Conservation (phyloP, 2,888 invertebrate genomes). For the Gandaritis pyraliata region DNA sequence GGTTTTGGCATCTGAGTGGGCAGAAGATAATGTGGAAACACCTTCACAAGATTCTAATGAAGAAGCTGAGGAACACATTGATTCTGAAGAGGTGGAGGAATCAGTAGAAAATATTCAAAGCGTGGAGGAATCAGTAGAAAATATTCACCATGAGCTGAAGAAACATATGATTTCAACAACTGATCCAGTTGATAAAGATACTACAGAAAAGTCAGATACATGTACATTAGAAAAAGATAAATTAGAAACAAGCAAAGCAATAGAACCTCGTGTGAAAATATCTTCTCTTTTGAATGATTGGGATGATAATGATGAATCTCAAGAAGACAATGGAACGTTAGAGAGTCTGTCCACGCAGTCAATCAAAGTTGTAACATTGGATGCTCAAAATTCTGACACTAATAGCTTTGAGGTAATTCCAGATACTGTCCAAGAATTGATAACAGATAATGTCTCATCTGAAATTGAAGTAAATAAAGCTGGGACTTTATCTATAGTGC, state of each 20-base stretch:
- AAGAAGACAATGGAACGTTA: slow-evolving; percentile 53
- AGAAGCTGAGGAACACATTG: slow-evolving; percentile 27
- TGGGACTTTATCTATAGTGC: slow-evolving; percentile 1
- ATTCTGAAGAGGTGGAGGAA: slow-evolving; percentile 66
- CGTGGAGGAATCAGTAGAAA: slow-evolving; percentile 78
- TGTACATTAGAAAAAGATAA: slow-evolving; percentile 42
- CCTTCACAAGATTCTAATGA: slow-evolving; percentile 33
- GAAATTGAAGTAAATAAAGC: slow-evolving; percentile 35
- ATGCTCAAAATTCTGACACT: neutral
- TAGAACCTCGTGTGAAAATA: slow-evolving; percentile 61
- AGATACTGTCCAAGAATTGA: slow-evolving; percentile 5
- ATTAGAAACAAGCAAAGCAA: slow-evolving; percentile 16
- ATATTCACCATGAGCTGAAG: slow-evolving; percentile 77
- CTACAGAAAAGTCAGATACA: slow-evolving; percentile 43
- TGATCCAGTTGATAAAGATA: slow-evolving; percentile 35
- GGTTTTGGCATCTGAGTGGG: slow-evolving; percentile 69
- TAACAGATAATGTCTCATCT: slow-evolving; percentile 20
- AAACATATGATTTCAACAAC: slow-evolving; percentile 53
- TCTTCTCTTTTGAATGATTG: slow-evolving; percentile 78
- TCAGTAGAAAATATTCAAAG: slow-evolving; percentile 80
- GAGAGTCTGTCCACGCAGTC: slow-evolving; percentile 32
- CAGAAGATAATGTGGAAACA: slow-evolving; percentile 66
- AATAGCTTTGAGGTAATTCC: neutral
- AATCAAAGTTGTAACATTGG: slow-evolving; percentile 7
- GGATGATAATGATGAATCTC: slow-evolving; percentile 81